These are phyloP conservation scores for Megaceryle maxima DNA, from an alignment of 2,113 vertebrate genomes.

Conservation along the genomic window DNA sequence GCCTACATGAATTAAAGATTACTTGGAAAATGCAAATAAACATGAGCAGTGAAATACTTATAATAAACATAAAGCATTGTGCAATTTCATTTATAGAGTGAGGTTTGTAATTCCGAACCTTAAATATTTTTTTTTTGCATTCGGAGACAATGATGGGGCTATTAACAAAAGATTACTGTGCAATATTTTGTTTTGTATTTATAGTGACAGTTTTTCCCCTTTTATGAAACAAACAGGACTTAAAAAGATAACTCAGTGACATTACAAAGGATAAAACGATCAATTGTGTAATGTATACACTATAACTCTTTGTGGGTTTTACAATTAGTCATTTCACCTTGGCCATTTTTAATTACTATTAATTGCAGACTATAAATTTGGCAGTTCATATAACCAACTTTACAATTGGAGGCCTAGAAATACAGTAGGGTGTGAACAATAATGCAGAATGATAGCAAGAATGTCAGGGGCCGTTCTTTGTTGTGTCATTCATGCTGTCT, in stretches of 20 bases:
- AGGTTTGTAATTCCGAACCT: background rate
- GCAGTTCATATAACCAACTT: slow-evolving; percentile 71
- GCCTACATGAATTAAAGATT: slow-evolving; percentile 54
- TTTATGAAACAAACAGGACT: background rate
- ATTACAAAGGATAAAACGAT: slow-evolving; percentile 1
- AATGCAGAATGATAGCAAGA: slow-evolving; percentile 83
- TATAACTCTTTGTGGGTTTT: slow-evolving; percentile 25
- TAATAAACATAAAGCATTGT: slow-evolving; percentile 3
- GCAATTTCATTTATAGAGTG: background rate
- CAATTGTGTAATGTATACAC: slow-evolving; percentile 2
- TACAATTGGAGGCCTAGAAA: slow-evolving; percentile 79
- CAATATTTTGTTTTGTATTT: slow-evolving; percentile 1
- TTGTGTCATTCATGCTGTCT: slow-evolving; percentile 98
- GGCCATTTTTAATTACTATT: slow-evolving; percentile 74
- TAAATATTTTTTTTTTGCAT: background rate
- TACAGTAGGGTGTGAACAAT: slow-evolving; percentile 92
- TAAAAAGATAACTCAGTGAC: background rate
- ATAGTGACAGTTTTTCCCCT: background rate
- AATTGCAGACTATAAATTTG: slow-evolving; percentile 62
- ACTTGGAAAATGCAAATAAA: slow-evolving; percentile 7
- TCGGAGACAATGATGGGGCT: background rate
- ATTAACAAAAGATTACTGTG: slow-evolving; percentile 45
- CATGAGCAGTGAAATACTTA: slow-evolving; percentile 29
- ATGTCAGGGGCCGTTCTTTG: slow-evolving; percentile 98
- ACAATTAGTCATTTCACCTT: slow-evolving; percentile 52